Evolutionary conservation across 1,140 invertebrate genomes (phyloP), one percentile per base, ranked within the genome.

Genomic region (Leucophenga varia): DNA sequence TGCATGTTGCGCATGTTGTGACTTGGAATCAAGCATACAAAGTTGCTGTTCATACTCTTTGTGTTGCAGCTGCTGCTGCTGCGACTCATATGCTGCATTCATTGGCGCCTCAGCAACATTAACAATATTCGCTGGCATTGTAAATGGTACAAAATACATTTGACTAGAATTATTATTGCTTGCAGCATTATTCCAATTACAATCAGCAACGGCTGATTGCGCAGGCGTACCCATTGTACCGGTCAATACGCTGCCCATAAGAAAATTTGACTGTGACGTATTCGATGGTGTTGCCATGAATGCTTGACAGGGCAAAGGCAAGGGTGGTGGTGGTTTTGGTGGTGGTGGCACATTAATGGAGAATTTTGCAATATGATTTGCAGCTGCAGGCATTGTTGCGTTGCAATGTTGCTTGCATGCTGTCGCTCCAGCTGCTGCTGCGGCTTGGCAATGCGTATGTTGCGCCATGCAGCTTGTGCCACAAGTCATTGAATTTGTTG

Each of bases 111-210:
- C n/a, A n/a, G n/a, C n/a, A n/a, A n/a, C n/a, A n/a, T n/a, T n/a
- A n/a, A n/a, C n/a, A n/a, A n/a, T n/a, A n/a, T n/a, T n/a, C n/a
- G n/a, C 22, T 44, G 49, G 59, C 38, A 65, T 6, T 31, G 42
- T 57, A 8, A 69, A 57, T 20, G 64, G 64, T 19, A 69, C 18
- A 20, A 70, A 57, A 17, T 64, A 52, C 64, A 69, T 64, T 17
- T 65, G 46, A 17, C 55, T 39, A 4, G 42, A 31, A 14, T 19
- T 31, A 28, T 7, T 6, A 28, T 28, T 28, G 25, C 25, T 28
- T n/a, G n/a, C n/a, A n/a, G n/a, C n/a, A n/a, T n/a, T n/a, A n/a
- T n/a, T n/a, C n/a, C n/a, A n/a, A n/a, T n/a, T n/a, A n/a, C n/a
- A n/a, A n/a, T n/a, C n/a, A n/a, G 10, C 18, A 35, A 13, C 48